Evolutionary conservation across 2,797 vertebrate species (phyloP).

Genomic region (Jordanella pulchra): DNA sequence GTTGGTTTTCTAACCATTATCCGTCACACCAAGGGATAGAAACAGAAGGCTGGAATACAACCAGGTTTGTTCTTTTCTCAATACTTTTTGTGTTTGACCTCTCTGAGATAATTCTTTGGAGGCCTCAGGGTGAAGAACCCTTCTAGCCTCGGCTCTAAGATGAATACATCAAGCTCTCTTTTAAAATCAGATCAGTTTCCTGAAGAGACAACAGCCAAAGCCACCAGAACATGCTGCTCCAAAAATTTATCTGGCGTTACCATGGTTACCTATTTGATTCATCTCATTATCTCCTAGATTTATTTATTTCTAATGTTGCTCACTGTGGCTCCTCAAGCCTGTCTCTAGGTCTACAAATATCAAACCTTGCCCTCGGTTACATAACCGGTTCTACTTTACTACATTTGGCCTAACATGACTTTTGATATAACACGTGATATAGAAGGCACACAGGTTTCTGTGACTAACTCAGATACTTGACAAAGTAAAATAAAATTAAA

Average conservation of each 20-base stretch:
- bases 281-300: slow-evolving; percentile 25
- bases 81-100: slow-evolving; percentile 21
- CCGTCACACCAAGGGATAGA: not conserved
- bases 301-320: slow-evolving; percentile 24
- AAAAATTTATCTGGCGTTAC: slow-evolving; percentile 45
- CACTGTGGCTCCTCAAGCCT: slow-evolving; percentile 17
- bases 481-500: slow-evolving; percentile 60
- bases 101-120: not conserved
- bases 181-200: slow-evolving; percentile 18
- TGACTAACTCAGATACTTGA: slow-evolving; percentile 47
- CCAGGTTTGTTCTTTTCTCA: slow-evolving; percentile 6
- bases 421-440: slow-evolving; percentile 29
- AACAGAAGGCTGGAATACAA: not conserved
- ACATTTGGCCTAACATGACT: slow-evolving; percentile 20
- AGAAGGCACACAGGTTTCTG: slow-evolving; percentile 24
- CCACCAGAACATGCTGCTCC: slow-evolving; percentile 18
- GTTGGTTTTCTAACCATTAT: not conserved
- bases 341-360: slow-evolving; percentile 19
- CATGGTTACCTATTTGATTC: slow-evolving; percentile 41
- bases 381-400: slow-evolving; percentile 41
- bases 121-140: slow-evolving; percentile 4
- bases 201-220: slow-evolving; percentile 31
- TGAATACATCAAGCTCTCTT: slow-evolving; percentile 9
- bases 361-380: slow-evolving; percentile 47
- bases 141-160: not conserved